Conservation (phyloP, 1,140 invertebrate species). For the Zaprionus vittiger region DNA sequence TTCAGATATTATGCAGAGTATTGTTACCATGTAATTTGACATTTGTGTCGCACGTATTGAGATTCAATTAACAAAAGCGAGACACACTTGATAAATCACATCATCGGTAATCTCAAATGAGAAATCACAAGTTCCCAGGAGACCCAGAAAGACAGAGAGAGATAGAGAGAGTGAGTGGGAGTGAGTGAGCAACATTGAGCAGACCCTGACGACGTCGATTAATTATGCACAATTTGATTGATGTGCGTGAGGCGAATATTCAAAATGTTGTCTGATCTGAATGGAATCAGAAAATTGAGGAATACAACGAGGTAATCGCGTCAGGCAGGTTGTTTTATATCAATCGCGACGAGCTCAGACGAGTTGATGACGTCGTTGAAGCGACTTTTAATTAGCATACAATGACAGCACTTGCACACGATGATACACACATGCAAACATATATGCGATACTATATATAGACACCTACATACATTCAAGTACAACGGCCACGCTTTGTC, state of each 20-base stretch:
- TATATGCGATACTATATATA: not conserved
- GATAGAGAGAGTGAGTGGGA: not conserved
- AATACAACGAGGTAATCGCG: not conserved
- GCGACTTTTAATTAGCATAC: slow-evolving; percentile 73
- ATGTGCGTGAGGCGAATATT: slow-evolving; percentile 71
- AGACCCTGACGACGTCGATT: slow-evolving; percentile 49
- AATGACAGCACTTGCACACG: slow-evolving; percentile 63
- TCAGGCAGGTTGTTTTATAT: slow-evolving; percentile 1
- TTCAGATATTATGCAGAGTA: not conserved
- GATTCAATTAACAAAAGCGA: slow-evolving; percentile 67
- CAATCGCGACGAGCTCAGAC: slow-evolving; percentile 13
- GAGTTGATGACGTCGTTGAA: slow-evolving; percentile 54
- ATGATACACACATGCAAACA: not conserved
- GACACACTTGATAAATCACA: slow-evolving; percentile 71
- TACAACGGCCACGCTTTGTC: slow-evolving; percentile 8
- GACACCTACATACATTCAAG: slow-evolving; percentile 4
- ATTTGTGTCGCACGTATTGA: slow-evolving; percentile 61
- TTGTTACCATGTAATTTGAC: slow-evolving; percentile 37
- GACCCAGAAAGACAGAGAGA: not conserved
- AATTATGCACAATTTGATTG: slow-evolving; percentile 80
- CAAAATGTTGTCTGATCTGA: slow-evolving; percentile 8
- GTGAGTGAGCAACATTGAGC: not conserved
- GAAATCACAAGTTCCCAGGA: slow-evolving; percentile 21
- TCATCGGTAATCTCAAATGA: slow-evolving; percentile 12
- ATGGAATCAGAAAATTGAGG: not conserved